Conservation (phyloP, 2,888 invertebrate species). For the Dryomyza anilis region DNA sequence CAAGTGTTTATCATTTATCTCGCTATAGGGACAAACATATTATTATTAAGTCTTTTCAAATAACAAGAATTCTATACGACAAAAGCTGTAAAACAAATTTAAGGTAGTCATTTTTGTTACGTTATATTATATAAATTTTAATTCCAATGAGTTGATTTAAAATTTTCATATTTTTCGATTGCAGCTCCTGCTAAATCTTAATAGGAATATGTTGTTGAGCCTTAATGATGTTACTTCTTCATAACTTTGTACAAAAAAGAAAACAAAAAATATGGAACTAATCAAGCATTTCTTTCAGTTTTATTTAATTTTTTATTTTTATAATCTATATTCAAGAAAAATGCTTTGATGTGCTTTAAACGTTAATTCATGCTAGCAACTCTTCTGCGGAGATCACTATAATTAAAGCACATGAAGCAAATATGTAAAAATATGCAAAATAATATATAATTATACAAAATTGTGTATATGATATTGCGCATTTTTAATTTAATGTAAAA, state of each 20-base stretch:
- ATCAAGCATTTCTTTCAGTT: not conserved
- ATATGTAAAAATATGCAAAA: not conserved
- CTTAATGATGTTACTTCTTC: conserved; percentile 40
- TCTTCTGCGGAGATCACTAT: not conserved
- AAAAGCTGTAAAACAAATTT: too few relatives aligned
- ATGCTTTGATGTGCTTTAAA: conserved; percentile 10
- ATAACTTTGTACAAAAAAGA: conserved; percentile 23
- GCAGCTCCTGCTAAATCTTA: conserved; percentile 32
- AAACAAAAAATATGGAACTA: too few relatives aligned
- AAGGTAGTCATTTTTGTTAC: conserved; percentile 22
- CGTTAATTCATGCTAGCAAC: not conserved
- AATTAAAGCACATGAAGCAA: not conserved
- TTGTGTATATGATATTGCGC: not conserved
- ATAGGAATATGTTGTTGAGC: conserved; percentile 45
- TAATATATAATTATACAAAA: not conserved
- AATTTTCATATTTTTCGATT: conserved; percentile 28
- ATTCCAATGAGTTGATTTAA: conserved; percentile 18
- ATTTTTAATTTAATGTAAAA: too few relatives aligned
- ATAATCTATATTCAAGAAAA: not conserved
- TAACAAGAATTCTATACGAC: too few relatives aligned
- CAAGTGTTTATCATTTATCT: not conserved
- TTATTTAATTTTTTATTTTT: not conserved
- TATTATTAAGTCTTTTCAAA: too few relatives aligned
- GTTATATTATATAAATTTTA: conserved; percentile 28
- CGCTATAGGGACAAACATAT: not conserved